Evolutionary conservation across 2,888 invertebrate genomes (phyloP).

Genomic region (Gymnoscelis rufifasciata): DNA sequence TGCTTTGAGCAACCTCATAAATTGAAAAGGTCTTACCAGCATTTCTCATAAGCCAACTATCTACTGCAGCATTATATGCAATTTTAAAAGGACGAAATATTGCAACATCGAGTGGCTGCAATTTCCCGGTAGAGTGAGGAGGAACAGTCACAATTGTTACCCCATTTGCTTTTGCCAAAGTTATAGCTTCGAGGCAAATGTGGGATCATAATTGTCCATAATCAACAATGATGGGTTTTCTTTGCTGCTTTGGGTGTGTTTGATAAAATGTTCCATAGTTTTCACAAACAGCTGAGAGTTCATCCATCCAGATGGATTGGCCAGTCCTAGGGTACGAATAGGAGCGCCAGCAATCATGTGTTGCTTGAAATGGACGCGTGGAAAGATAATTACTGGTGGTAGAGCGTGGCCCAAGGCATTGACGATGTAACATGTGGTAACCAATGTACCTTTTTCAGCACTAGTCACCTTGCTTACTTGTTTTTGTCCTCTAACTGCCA

Average conservation of each 20-base stretch:
- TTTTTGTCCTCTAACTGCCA: constrained; percentile 15
- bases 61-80: constrained; percentile 27
- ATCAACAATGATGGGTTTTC: constrained; percentile 37
- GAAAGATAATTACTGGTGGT: constrained; percentile 26
- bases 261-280: constrained; percentile 46
- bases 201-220: constrained; percentile 28
- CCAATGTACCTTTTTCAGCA: constrained; percentile 13
- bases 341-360: constrained; percentile 13
- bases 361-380: constrained; percentile 19
- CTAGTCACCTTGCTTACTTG: constrained; percentile 19
- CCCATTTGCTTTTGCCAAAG: constrained; percentile 24
- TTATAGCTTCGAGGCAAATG: constrained; percentile 24
- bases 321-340: constrained; percentile 22
- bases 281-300: constrained; percentile 39
- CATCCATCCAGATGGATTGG: constrained; percentile 44
- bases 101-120: constrained; percentile 31
- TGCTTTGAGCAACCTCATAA: constrained; percentile 41
- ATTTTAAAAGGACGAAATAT: constrained; percentile 25
- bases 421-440: constrained; percentile 26
- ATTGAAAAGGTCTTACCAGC: constrained; percentile 50
- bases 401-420: constrained; percentile 20
- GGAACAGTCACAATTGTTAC: constrained; percentile 27
- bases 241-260: constrained; percentile 29
- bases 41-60: constrained; percentile 45
- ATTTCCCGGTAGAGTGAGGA: constrained; percentile 27